Base-by-base conservation (phyloP, 2,113 vertebrate species). In the Dasypus novemcinctus region DNA sequence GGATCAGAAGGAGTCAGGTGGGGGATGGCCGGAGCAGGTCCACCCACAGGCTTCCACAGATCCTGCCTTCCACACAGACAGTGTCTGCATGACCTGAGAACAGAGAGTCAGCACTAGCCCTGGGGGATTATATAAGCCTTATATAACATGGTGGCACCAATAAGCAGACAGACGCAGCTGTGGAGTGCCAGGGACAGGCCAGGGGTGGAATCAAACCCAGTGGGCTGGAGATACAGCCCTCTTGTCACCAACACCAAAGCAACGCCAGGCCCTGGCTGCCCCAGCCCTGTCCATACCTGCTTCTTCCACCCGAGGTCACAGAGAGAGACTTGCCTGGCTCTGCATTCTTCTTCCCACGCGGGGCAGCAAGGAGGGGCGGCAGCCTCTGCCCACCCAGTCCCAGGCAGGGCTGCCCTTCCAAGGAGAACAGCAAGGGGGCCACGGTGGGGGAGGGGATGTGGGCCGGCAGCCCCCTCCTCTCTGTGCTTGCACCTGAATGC, bases 81-180 rank as follows among this genome's bases (percentile, higher is more conserved):
- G 83, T 43, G 69, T 80, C 87, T 90, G 72, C n/a, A 18, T 94
- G 97, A 93, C 97, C 96, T 80, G 78, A 91, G 74, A 94, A 66
- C n/a, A 2, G 93, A 97, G 87, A 90, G 89, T 78, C 49, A 57
- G 93, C 13, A 2, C 87, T 94, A 38, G 14, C 87, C 95, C 69
- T 4, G 61, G 71, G 68, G 88, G 90, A 66, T 97, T 97, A 97
- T 88, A 96, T 97, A 97, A 97, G 95, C 14, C n/a, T 97, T 97
- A 97, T 92, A 95, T 97, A 97, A 97, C 95, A 86, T 90, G 88
- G 95, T 92, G 90, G 95, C 97, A 93, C 95, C 94, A 96, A 94
- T 93, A 84, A 90, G 95, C 96, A 91, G 83, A 82, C 21, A 84
- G 90, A 52, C 49, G 9, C 87, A 69, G 81, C 63, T 74, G 78